Evolutionary conservation across 37 sponge, comb jelly and placozoan genomes (phyloP).

Genomic region (Lycopodina hypogea): DNA sequence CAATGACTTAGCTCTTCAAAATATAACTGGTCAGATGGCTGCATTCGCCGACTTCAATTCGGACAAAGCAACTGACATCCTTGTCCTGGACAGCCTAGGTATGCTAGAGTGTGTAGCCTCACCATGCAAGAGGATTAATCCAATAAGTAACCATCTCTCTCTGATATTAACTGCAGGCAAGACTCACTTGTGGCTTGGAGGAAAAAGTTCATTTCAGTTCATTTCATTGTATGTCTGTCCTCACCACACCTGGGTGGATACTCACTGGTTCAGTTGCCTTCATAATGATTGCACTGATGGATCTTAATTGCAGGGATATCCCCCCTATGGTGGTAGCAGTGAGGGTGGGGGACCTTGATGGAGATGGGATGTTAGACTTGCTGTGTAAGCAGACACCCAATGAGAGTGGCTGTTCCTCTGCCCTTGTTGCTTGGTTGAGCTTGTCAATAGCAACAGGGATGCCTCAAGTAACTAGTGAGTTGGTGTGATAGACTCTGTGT

Average conservation of each 20-base stretch:
- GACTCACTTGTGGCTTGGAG: slow-evolving; percentile 4
- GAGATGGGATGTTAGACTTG: slow-evolving; percentile 40
- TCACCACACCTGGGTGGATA: no score
- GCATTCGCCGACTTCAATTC: slow-evolving; percentile 45
- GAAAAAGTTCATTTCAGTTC: background rate
- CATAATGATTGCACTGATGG: background rate
- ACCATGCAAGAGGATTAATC: no score
- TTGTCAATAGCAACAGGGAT: background rate
- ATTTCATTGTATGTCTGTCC: background rate
- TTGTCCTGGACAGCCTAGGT: slow-evolving; percentile 21
- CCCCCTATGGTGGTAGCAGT: slow-evolving; percentile 1
- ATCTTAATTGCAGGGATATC: slow-evolving; percentile 19
- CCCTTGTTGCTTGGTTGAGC: slow-evolving; percentile 18
- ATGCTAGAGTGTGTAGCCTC: background rate
- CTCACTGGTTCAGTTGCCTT: no score
- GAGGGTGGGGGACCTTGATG: slow-evolving; percentile 39
- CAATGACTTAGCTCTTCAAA: background rate
- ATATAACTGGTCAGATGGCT: background rate
- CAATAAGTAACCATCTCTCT: no score
- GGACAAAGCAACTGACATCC: slow-evolving; percentile 49
- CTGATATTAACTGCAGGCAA: no score
- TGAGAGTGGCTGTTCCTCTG: slow-evolving; percentile 2
- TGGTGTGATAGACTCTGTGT: background rate
- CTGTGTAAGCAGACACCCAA: background rate
- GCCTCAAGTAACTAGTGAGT: background rate